Conservation (phyloP, 2,113 vertebrate genomes). For the Uria aalge region DNA sequence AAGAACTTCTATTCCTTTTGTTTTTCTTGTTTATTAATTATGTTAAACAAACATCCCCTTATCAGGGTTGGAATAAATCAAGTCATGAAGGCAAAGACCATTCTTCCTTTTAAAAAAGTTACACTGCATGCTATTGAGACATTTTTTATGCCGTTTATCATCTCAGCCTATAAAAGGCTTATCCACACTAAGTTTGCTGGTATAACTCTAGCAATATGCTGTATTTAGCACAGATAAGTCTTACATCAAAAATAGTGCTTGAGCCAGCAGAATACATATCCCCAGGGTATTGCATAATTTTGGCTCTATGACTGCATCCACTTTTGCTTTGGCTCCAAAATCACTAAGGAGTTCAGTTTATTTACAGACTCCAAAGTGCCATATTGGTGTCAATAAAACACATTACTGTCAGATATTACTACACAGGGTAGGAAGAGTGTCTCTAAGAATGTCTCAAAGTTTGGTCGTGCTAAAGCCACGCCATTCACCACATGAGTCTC, state of each 20-base stretch:
- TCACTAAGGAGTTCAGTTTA: background rate
- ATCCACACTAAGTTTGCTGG: background rate
- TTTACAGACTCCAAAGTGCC: background rate
- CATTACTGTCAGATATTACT: background rate
- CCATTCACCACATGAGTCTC: background rate
- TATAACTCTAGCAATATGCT: background rate
- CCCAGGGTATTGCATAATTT: background rate
- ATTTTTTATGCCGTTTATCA: background rate
- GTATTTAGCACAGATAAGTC: background rate
- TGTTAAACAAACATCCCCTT: background rate
- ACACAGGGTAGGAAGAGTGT: rapidly evolving
- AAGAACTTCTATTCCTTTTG: background rate
- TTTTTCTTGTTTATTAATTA: background rate
- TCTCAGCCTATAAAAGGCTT: background rate
- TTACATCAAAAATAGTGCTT: background rate
- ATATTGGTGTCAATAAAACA: background rate
- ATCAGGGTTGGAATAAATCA: background rate
- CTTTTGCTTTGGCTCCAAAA: background rate
- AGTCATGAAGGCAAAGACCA: background rate
- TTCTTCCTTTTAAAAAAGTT: background rate
- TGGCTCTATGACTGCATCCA: background rate
- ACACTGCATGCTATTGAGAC: background rate
- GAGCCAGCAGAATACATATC: background rate
- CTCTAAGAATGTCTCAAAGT: background rate
- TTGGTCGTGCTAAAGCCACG: rapidly evolving